Conservation (phyloP, 2,113 vertebrate species). For the Haemorhous mexicanus region DNA sequence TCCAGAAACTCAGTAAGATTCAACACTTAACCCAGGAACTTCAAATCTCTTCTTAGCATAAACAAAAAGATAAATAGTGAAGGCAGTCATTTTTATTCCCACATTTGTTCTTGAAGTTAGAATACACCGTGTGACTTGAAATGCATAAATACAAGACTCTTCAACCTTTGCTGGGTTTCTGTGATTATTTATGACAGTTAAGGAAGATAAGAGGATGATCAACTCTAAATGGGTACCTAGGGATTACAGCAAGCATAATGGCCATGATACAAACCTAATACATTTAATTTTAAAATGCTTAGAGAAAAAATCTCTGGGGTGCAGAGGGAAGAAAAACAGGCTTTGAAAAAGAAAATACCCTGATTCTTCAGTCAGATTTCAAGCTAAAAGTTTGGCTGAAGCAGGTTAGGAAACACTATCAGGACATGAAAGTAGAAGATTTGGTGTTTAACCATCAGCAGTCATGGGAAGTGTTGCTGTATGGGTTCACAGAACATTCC, state of each 20-base stretch:
- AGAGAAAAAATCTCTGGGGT: background rate
- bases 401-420: background rate
- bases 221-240: background rate
- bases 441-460: background rate
- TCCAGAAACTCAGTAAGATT: background rate
- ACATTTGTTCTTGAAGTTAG: background rate
- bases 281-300: background rate
- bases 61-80: background rate
- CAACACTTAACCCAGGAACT: background rate
- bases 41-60: background rate
- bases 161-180: background rate
- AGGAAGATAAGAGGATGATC: background rate
- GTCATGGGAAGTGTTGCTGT: background rate
- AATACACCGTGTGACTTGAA: background rate
- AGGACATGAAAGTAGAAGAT: background rate
- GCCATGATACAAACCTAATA: background rate
- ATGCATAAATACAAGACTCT: background rate
- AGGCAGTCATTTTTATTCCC: constrained; percentile 2
- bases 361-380: background rate
- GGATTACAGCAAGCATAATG: background rate
- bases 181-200: background rate
- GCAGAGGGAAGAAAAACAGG: background rate
- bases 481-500: background rate
- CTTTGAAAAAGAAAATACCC: background rate
- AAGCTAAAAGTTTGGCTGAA: background rate